Evolutionary conservation across 2,888 invertebrate genomes (phyloP), one percentile per base, ranked within the genome.

Genomic region (Embidobia sp.): DNA sequence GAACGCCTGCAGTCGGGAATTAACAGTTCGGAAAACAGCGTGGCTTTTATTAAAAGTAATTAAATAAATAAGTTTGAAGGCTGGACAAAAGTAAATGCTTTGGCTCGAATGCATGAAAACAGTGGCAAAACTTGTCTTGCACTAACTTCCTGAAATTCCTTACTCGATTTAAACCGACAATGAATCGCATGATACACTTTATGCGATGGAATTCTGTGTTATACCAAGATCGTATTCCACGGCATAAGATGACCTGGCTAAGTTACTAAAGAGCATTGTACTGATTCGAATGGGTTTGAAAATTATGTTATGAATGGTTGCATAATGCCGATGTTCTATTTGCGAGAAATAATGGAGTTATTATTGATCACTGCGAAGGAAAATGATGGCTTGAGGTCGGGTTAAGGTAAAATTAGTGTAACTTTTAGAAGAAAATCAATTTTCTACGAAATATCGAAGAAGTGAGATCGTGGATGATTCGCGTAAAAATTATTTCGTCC

Each of bases 181-280:
- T 75, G 67, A 75, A 73, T 64, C 73, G 49, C 57, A 44, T 51
- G 64, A 57, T 57, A 73, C 73, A 73, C 64, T 64, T 64, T 73
- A 55, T 59, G 49, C 57, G 51, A 73, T 64, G 64, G 64, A 73
- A 73, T 73, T 64, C 64, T 15, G 35, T 49, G 64, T 73, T 73
- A 59, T 59, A 73, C 57, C 57, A 42, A 51, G 64, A 64, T 51
- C 64, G 64, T 73, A 66, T 73, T 73, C 33, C 51, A n/a, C 42
- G 37, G 51, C 64, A 59, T 29, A 73, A 59, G 73, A 57, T 73
- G 57, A 64, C 73, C 57, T 33, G 19, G 57, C 42, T 55, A 57
- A 73, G 57, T 73, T 64, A 57, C 57, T 64, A 64, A 73, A 73
- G 48, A 49, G 64, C 55, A 48, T 73, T 63, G 63, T 53, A 72